Conservation (phyloP, 2,113 vertebrate genomes). For the Garra rufa region DNA sequence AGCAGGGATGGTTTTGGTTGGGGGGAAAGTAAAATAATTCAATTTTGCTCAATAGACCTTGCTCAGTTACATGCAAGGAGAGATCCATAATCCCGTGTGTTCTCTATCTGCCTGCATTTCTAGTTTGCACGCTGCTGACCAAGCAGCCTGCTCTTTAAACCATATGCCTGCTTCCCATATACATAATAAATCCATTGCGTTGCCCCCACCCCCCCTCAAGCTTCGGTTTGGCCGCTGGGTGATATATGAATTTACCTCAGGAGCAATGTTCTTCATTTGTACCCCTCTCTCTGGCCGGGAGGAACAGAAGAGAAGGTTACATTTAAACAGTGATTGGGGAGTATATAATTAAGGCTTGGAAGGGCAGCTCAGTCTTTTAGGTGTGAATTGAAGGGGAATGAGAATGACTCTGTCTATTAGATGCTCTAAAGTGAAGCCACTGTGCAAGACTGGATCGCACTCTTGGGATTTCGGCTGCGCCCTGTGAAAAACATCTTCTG, state of each 20-base stretch:
- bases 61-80: slow-evolving; percentile 70
- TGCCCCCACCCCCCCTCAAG: slow-evolving; percentile 49
- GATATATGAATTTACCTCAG: slow-evolving; percentile 64
- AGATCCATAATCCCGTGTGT: slow-evolving; percentile 72
- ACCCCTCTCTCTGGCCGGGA: slow-evolving; percentile 49
- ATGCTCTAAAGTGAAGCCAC: slow-evolving; percentile 67
- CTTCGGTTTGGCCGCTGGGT: slow-evolving; percentile 60
- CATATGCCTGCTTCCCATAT: slow-evolving; percentile 69
- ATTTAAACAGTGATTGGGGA: slow-evolving; percentile 74
- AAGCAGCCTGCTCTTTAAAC: slow-evolving; percentile 71
- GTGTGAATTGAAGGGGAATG: slow-evolving; percentile 74
- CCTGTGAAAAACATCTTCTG: slow-evolving; percentile 32
- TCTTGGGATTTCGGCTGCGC: slow-evolving; percentile 22
- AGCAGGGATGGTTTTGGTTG: slow-evolving; percentile 15
- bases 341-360: slow-evolving; percentile 73
- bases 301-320: slow-evolving; percentile 66
- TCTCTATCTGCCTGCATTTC: slow-evolving; percentile 71
- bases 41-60: slow-evolving; percentile 75
- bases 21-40: slow-evolving; percentile 66
- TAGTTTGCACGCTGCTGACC: slow-evolving; percentile 71
- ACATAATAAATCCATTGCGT: slow-evolving; percentile 71
- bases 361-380: slow-evolving; percentile 75
- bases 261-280: slow-evolving; percentile 59
- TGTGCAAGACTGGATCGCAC: slow-evolving; percentile 56
- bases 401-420: slow-evolving; percentile 75